A percentile compares a stretch with the other conserved stretches of the same genome.
Evolutionary conservation across 2,797 vertebrate species (phyloP).

Genomic region (Pempheris klunzingeri): DNA sequence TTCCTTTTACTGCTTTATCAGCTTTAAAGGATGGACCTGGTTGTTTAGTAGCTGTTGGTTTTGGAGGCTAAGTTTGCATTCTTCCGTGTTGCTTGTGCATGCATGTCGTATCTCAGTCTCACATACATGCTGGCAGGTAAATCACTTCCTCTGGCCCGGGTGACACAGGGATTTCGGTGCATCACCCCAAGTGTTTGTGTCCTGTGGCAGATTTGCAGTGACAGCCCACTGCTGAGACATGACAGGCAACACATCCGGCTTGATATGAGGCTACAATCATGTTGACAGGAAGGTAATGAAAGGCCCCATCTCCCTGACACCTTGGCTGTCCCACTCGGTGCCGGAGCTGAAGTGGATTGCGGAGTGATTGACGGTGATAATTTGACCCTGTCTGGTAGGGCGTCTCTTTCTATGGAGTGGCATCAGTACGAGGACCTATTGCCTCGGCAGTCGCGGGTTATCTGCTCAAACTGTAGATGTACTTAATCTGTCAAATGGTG

Average conservation of each 20-base stretch:
- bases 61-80: not conserved
- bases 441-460: constrained; percentile 35
- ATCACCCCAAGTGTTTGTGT: constrained; percentile 51
- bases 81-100: not conserved
- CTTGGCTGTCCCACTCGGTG: constrained; percentile 33
- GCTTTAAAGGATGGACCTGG: not conserved
- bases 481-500: constrained; percentile 24
- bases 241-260: constrained; percentile 72
- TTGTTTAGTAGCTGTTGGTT: not conserved
- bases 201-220: constrained; percentile 68
- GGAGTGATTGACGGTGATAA: constrained; percentile 68
- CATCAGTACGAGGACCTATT: constrained; percentile 11
- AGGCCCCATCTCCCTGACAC: constrained; percentile 55
- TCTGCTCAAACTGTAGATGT: constrained; percentile 20
- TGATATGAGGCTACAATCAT: constrained; percentile 64
- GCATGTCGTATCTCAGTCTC: constrained; percentile 2
- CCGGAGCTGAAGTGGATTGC: constrained; percentile 31
- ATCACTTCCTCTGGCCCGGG: constrained; percentile 24
- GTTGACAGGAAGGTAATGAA: constrained; percentile 78
- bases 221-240: constrained; percentile 58
- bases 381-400: constrained; percentile 63
- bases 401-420: constrained; percentile 37
- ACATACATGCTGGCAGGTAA: constrained; percentile 40
- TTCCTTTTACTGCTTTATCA: not conserved
- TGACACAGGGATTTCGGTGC: constrained; percentile 25